Conservation (phyloP, 2,113 vertebrate genomes). For the Prunella himalayana region DNA sequence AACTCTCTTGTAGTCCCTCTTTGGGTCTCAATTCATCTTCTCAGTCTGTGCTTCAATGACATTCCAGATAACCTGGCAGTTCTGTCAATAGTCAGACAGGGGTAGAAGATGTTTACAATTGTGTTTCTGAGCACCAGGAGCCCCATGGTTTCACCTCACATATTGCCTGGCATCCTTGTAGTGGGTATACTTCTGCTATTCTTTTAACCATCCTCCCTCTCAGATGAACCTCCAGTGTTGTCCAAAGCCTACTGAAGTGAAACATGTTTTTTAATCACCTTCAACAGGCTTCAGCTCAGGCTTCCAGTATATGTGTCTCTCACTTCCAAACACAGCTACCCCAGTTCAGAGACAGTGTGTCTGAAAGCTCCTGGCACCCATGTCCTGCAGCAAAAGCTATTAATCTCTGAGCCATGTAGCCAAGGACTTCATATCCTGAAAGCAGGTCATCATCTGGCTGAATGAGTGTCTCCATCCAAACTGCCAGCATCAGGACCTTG, state of each 20-base stretch:
- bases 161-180: not conserved
- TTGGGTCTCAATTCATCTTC: not conserved
- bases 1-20: not conserved
- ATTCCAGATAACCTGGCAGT: not conserved
- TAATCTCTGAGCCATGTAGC: not conserved
- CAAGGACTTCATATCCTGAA: not conserved
- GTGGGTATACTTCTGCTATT: not conserved
- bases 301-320: not conserved
- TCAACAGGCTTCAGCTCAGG: not conserved
- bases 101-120: not conserved
- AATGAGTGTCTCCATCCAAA: not conserved
- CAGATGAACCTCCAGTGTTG: not conserved
- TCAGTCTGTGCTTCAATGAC: not conserved
- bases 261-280: not conserved
- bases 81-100: not conserved
- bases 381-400: accelerated
- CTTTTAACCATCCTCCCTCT: not conserved
- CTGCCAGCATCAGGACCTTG: not conserved
- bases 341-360: not conserved
- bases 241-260: not conserved
- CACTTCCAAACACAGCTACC: not conserved
- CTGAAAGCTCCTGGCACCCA: not conserved
- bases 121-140: not conserved
- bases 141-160: not conserved
- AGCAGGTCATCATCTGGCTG: not conserved